Evolutionary conservation across 2,797 vertebrate genomes (phyloP), one percentile per base, ranked within the genome.

Genomic region (Pampus argenteus): DNA sequence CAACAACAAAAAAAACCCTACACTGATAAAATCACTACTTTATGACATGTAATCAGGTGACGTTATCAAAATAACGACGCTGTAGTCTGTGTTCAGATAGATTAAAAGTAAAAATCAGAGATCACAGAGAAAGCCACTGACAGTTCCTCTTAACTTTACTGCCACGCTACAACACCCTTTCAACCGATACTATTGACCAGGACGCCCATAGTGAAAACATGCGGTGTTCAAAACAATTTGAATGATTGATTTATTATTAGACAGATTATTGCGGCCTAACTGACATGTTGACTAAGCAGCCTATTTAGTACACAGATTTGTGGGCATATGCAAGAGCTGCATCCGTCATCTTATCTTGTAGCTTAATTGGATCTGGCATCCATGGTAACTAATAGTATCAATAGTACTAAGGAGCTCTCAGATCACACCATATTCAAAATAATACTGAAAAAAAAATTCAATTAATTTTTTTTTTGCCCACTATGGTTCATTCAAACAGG

Each of bases 331-430:
- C 50, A 76, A 38, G 20, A 72, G 49, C 38, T 15, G 5, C 60
- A 54, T 52, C 28, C 58, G 64, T 88, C 76, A 77, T 79, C 70
- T 76, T 54, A 79, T 80, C 56, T 61, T 42, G 44, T 50, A 76
- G 74, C 76, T 80, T 67, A 70, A 89, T 81, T 61, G 51, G 57
- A 50, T 51, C 71, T 66, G 75, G 84, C 84, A 82, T 77, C 82
- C 71, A 71, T 79, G 52, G 72, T 67, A 88, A 82, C 61, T 17
- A 29, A 65, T n/a, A n/a, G n/a, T n/a, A n/a, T n/a, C n/a, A n/a
- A n/a, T n/a, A 76, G 62, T 38, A 67, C 76, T 73, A 62, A 76
- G 61, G 36, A 72, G 77, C 74, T 83, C 76, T 87, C 87, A 72
- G 28, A 77, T 61, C 58, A 50, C 3, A 45, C 28, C 52, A 68